Base-by-base conservation (phyloP, 2,888 invertebrate species). In the Clunio marinus region DNA sequence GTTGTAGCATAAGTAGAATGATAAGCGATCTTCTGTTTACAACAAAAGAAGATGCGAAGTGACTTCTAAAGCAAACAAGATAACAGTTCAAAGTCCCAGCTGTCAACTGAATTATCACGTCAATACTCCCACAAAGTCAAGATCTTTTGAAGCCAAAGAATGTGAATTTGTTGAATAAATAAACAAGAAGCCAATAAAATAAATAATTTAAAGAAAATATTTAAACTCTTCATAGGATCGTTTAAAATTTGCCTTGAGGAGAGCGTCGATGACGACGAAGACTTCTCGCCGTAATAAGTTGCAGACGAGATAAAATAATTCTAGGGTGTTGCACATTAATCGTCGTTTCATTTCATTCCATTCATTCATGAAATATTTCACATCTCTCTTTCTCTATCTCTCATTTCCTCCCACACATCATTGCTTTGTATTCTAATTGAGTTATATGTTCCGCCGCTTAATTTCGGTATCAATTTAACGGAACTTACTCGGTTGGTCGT, bases 111-210 rank as follows among this genome's bases (percentile, higher is more conserved):
- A n/a, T n/a, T n/a, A n/a, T n/a, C n/a, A n/a, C n/a, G n/a, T n/a
- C n/a, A n/a, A n/a, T n/a, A n/a, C n/a, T n/a, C n/a, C n/a, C n/a
- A n/a, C n/a, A n/a, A n/a, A n/a, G n/a, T 10, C 24, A 2, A 55
- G 17, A 17, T 27, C 58, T 25, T 27, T 24, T 17, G 59, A 59
- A 32, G 25, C 1, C n/a, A 25, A 13, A 15, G 32, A 17, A 17
- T 7, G 35, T 1, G 7, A 20, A 63, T 35, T 32, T 15, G 17
- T 55, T 63, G 45, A 22, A 63, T 20, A 37, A 45, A 63, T 63
- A 63, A 63, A 63, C 63, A 63, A 45, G 63, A 63, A 63, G 41
- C 41, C 27, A 10, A 37, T 35, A 20, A 22, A 41, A 63, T 63
- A 63, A 63, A 60, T 24, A 60, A 17, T 58, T 15, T 17, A 46